These are phyloP conservation scores for Mya arenaria DNA, from an alignment of 1,140 invertebrate genomes.

Conservation along the genomic window DNA sequence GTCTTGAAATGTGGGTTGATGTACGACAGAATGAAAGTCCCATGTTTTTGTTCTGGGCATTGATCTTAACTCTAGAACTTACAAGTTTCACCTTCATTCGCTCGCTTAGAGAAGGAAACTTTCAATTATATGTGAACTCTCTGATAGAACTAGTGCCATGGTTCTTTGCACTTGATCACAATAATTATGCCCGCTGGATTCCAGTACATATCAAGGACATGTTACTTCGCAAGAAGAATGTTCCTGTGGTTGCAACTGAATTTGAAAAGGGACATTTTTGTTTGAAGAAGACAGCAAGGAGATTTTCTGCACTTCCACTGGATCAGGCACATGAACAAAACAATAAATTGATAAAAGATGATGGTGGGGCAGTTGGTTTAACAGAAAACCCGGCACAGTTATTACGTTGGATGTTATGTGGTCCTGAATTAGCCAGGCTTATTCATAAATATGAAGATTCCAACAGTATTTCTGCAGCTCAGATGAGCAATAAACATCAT, in stretches of 20 bases:
- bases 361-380: constrained; percentile 65
- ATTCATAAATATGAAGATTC: constrained; percentile 58
- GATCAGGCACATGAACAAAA: constrained; percentile 70
- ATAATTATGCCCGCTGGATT: constrained; percentile 49
- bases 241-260: background rate
- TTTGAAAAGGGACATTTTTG: constrained; percentile 40
- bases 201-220: constrained; percentile 51
- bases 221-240: constrained; percentile 20
- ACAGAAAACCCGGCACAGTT: constrained; percentile 58
- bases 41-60: background rate
- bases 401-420: constrained; percentile 59
- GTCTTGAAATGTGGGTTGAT: background rate
- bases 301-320: constrained; percentile 58
- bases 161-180: constrained; percentile 40
- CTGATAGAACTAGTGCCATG: constrained; percentile 5
- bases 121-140: background rate
- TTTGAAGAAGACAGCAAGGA: constrained; percentile 41
- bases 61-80: background rate
- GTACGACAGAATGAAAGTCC: background rate
- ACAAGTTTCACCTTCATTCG: constrained; percentile 4
- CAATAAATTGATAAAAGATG: constrained; percentile 60
- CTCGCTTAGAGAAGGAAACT: constrained; percentile 14
- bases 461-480: background rate
- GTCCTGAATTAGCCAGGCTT: constrained; percentile 57
- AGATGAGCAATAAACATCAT: background rate